phyloP scores from a whole-genome alignment of 2,888 invertebrate species.

The Noctuana brunneofusca region DNA sequence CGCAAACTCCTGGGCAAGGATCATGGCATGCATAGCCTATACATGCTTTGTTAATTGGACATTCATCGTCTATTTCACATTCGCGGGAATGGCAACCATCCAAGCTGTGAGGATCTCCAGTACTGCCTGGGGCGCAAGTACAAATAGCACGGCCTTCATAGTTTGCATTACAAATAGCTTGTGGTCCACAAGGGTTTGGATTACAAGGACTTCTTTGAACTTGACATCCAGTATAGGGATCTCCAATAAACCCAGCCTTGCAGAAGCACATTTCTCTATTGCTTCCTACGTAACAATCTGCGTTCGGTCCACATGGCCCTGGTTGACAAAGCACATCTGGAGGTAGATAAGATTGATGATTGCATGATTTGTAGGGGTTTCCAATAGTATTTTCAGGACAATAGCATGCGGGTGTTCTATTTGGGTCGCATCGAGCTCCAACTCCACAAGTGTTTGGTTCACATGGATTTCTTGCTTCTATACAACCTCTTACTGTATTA shows the following conservation, averaged over 20 bases:
- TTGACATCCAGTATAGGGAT: constrained; percentile 90
- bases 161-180: constrained; percentile 87
- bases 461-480: constrained; percentile 90
- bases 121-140: constrained; percentile 88
- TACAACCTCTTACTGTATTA: constrained; percentile 93
- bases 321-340: constrained; percentile 88
- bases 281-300: constrained; percentile 92
- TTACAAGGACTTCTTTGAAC: constrained; percentile 88
- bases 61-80: constrained; percentile 91
- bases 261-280: constrained; percentile 94
- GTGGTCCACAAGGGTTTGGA: constrained; percentile 92
- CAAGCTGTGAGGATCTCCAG: constrained; percentile 88
- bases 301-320: constrained; percentile 91
- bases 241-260: constrained; percentile 88
- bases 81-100: constrained; percentile 90
- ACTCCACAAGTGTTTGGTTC: constrained; percentile 91
- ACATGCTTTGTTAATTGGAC: constrained; percentile 87
- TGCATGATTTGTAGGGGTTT: constrained; percentile 91
- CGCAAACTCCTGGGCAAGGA: constrained; percentile 92
- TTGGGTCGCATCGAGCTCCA: constrained; percentile 91
- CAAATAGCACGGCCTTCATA: constrained; percentile 88
- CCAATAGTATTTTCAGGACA: constrained; percentile 92
- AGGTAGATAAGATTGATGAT: constrained; percentile 79
- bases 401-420: constrained; percentile 90
- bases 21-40: constrained; percentile 91